These are phyloP conservation scores for Lepus oiostolus DNA, from an alignment of 2,797 vertebrate genomes.

Conservation along the genomic window DNA sequence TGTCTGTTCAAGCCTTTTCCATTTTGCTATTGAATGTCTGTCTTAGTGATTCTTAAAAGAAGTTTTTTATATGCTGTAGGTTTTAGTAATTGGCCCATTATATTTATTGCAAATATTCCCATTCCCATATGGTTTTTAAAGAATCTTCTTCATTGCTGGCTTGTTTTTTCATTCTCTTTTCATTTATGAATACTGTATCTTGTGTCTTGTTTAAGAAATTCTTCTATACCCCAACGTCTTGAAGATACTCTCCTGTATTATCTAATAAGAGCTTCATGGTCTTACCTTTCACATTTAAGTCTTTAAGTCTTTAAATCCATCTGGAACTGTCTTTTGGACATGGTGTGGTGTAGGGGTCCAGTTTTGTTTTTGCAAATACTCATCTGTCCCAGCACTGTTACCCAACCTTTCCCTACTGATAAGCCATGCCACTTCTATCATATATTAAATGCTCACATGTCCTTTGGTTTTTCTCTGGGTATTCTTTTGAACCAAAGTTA, in stretches of 20 bases:
- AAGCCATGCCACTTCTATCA: slow-evolving; percentile 33
- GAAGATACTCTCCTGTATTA: slow-evolving; percentile 35
- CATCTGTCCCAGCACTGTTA: slow-evolving; percentile 44
- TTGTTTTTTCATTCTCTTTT: slow-evolving; percentile 40
- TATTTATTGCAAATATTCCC: neutral
- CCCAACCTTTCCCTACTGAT: neutral
- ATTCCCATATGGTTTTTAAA: slow-evolving; percentile 2
- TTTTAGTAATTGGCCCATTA: neutral
- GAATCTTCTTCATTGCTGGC: neutral
- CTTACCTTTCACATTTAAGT: slow-evolving; percentile 35
- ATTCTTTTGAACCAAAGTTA: slow-evolving; percentile 28
- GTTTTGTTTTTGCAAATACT: slow-evolving; percentile 43
- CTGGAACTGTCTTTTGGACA: slow-evolving; percentile 47
- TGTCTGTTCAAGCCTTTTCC: slow-evolving; percentile 6
- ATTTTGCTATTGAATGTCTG: slow-evolving; percentile 34
- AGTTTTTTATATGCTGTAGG: slow-evolving; percentile 21
- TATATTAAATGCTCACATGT: slow-evolving; percentile 49
- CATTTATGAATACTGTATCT: slow-evolving; percentile 28
- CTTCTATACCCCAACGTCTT: neutral
- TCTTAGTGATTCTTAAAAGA: slow-evolving; percentile 14
- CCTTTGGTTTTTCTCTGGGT: slow-evolving; percentile 23
- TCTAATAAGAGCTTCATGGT: neutral
- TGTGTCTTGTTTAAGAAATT: slow-evolving; percentile 57
- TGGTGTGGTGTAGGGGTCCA: neutral
- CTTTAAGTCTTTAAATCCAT: neutral